These are phyloP conservation scores for Theonella swinhoei DNA, from an alignment of 37 sponge, comb jelly and placozoan species.

Conservation along the genomic window DNA sequence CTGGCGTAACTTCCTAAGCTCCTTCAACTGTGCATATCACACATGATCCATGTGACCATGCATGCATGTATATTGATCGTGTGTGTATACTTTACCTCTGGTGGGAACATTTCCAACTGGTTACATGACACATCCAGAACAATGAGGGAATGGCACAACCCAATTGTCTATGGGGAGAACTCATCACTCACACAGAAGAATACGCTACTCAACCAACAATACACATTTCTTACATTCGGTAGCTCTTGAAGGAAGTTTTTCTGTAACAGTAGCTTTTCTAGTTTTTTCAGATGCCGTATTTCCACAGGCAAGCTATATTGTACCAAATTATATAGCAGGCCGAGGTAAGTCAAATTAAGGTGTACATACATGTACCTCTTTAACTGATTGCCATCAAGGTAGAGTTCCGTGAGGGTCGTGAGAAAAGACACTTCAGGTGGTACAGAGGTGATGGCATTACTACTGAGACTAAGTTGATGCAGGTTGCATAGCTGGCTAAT, in stretches of 20 bases:
- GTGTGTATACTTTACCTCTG: conserved; percentile 33
- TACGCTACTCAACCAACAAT: background rate
- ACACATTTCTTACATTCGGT: conserved; percentile 28
- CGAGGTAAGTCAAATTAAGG: background rate
- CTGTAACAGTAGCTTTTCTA: conserved; percentile 52
- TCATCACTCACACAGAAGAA: background rate
- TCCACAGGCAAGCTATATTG: conserved; percentile 33
- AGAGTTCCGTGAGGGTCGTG: conserved; percentile 41
- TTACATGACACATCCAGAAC: conserved; percentile 70
- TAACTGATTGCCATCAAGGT: conserved; percentile 46
- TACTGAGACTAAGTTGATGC: conserved; percentile 36
- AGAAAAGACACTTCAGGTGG: conserved; percentile 47
- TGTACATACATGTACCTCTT: no score
- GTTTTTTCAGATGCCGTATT: conserved; percentile 24
- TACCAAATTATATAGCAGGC: background rate
- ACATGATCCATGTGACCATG: no score
- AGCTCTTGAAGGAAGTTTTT: conserved; percentile 49
- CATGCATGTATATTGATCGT: no score
- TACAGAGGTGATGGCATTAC: conserved; percentile 31
- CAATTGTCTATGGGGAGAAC: conserved; percentile 13
- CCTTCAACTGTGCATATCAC: conserved; percentile 9
- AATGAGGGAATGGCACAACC: conserved; percentile 30
- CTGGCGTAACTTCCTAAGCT: conserved; percentile 31
- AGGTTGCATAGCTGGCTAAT: conserved; percentile 19
- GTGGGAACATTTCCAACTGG: conserved; percentile 53